Conservation (phyloP, 2,113 vertebrate species). For the Pandion haliaetus region DNA sequence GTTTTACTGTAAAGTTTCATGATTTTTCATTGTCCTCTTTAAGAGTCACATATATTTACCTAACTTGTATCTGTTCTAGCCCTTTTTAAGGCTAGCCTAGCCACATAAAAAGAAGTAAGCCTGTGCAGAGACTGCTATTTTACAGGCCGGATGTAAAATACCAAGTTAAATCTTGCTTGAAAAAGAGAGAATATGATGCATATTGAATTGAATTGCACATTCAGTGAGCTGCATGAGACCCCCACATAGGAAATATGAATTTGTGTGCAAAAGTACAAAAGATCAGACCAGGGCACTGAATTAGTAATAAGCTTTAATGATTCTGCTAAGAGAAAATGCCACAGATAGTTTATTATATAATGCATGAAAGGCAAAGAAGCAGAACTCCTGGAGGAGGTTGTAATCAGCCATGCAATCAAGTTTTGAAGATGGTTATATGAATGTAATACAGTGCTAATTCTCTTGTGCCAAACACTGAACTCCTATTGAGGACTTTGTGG, state of each 20-base stretch:
- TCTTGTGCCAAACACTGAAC: neutral
- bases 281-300: conserved; percentile 13
- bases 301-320: conserved; percentile 41
- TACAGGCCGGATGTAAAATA: neutral
- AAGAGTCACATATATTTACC: neutral
- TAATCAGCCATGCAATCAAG: neutral
- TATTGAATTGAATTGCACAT: neutral
- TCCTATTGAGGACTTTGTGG: neutral
- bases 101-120: neutral
- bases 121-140: neutral
- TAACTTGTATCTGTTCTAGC: neutral
- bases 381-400: conserved; percentile 12
- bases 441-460: neutral
- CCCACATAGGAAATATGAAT: neutral
- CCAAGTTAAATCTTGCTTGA: neutral
- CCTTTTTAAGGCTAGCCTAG: neutral
- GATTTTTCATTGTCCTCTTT: neutral
- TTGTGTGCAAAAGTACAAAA: conserved; percentile 4
- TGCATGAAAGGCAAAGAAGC: conserved; percentile 35
- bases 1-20: neutral
- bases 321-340: conserved; percentile 26
- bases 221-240: neutral
- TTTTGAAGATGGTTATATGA: neutral
- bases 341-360: conserved; percentile 27
- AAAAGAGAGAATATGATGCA: neutral